Evolutionary conservation across 2,113 vertebrate genomes (phyloP).

Genomic region (Dicaeum eximium): DNA sequence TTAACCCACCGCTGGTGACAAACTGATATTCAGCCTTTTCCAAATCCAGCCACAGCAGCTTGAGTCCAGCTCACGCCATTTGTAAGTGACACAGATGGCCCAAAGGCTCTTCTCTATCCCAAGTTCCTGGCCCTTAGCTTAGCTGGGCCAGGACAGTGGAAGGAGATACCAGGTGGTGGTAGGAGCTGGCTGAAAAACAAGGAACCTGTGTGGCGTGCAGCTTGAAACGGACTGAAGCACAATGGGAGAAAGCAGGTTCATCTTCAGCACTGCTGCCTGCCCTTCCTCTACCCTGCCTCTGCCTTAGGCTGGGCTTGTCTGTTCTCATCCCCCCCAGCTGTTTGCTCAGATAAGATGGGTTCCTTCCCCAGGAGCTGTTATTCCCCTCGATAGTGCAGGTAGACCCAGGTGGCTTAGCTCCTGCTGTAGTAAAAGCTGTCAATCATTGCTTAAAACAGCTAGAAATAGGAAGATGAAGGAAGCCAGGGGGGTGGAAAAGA

Average conservation of each 20-base stretch:
- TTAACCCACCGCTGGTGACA: background rate
- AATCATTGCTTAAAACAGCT: background rate
- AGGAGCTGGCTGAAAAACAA: background rate
- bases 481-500: background rate
- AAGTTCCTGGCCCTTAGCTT: background rate
- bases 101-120: background rate
- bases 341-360: background rate
- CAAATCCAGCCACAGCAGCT: background rate
- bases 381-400: background rate
- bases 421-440: slow-evolving; percentile 41
- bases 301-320: background rate
- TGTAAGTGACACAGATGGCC: background rate
- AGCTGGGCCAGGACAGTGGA: background rate
- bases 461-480: background rate
- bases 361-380: background rate
- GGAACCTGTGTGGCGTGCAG: accelerated
- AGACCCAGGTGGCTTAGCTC: background rate
- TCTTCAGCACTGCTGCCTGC: background rate
- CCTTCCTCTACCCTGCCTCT: background rate
- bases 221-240: background rate
- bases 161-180: background rate
- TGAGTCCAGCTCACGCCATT: background rate
- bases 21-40: background rate
- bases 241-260: background rate
- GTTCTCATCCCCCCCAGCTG: background rate